Evolutionary conservation across 2,888 invertebrate species (phyloP).

Genomic region (Microchrysa polita): DNA sequence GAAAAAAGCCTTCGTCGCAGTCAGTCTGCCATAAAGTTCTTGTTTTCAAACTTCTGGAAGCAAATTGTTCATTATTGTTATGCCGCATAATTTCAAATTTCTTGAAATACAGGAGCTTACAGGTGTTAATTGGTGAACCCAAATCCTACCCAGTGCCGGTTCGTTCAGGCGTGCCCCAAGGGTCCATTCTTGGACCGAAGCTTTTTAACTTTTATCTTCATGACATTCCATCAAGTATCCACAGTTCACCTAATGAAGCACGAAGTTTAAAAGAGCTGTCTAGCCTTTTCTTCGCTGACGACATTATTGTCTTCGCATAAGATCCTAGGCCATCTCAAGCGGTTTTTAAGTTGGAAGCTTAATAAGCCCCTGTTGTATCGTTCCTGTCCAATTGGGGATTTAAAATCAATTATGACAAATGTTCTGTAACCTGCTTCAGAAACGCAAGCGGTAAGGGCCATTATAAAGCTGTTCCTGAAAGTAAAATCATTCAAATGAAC

Average conservation of each 20-base stretch:
- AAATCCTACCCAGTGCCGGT: background rate
- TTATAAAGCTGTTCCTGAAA: background rate
- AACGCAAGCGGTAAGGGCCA: slow-evolving; percentile 4
- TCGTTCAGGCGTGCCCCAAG: slow-evolving; percentile 23
- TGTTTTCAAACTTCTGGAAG: background rate
- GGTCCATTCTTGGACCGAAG: slow-evolving; percentile 23
- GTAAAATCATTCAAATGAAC: background rate
- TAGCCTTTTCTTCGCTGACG: slow-evolving; percentile 18
- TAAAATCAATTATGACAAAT: slow-evolving; percentile 17
- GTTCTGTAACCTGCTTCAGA: slow-evolving; percentile 29
- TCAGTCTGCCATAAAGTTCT: slow-evolving; percentile 13
- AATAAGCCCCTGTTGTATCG: background rate
- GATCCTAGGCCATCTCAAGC: background rate
- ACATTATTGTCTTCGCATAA: slow-evolving; percentile 15
- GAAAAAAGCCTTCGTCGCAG: slow-evolving; percentile 19
- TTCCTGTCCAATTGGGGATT: slow-evolving; percentile 19
- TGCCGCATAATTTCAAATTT: background rate
- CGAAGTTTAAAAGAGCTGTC: too few relatives aligned
- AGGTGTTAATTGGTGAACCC: background rate
- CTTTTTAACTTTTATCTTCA: slow-evolving; percentile 35
- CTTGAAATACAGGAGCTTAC: background rate
- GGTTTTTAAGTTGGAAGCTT: background rate
- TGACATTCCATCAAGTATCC: background rate
- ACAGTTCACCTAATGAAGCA: background rate
- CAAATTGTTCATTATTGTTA: background rate